Evolutionary conservation across 2,113 vertebrate species (phyloP).

Genomic region (Climacteris rufus): DNA sequence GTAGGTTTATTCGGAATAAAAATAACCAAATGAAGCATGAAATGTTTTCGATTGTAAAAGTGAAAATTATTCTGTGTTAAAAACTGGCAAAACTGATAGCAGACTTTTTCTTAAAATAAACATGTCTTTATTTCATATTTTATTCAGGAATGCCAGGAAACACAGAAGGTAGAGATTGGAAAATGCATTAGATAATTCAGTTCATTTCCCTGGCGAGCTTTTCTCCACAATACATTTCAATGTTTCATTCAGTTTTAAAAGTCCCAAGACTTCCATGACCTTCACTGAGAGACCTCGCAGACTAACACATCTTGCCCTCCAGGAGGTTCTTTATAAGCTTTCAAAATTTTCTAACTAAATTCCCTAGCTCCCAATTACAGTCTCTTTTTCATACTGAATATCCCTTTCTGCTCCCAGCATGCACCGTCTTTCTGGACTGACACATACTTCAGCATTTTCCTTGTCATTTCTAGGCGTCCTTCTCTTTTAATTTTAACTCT

Average conservation of each 20-base stretch:
- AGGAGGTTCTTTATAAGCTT: constrained; percentile 57
- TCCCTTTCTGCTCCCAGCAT: neutral
- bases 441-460: neutral
- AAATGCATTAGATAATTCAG: constrained; percentile 46
- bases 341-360: neutral
- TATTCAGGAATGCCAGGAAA: constrained; percentile 22
- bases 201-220: constrained; percentile 44
- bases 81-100: neutral
- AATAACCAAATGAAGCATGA: neutral
- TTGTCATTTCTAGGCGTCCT: neutral
- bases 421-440: neutral
- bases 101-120: neutral
- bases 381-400: constrained; percentile 9
- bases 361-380: constrained; percentile 12
- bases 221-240: constrained; percentile 18
- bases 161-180: constrained; percentile 39
- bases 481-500: neutral
- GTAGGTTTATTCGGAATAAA: neutral
- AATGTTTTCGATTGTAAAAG: neutral
- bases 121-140: neutral
- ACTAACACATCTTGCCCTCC: constrained; percentile 46
- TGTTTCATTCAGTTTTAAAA: constrained; percentile 63
- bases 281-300: neutral
- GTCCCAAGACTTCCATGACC: constrained; percentile 54
- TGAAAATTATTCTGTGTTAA: neutral